A percentile compares a stretch with the other conserved stretches of the same genome.
Evolutionary conservation across 1,140 invertebrate genomes (phyloP).

Genomic region (Trichonephila clavipes): DNA sequence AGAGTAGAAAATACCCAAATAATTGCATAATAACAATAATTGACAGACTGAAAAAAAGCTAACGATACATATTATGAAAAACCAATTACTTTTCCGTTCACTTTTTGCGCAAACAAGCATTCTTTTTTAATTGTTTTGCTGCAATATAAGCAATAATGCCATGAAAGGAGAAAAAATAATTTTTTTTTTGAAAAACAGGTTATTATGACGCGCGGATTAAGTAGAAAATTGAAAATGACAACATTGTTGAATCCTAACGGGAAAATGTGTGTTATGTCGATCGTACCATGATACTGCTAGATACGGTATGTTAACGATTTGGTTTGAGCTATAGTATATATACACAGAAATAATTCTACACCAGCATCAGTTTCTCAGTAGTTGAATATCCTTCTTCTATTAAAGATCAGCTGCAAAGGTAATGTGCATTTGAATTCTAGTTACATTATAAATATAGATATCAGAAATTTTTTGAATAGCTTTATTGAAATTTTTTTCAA

Average conservation of each 20-base stretch:
- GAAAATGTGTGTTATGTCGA: neutral
- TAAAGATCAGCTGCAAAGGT: neutral
- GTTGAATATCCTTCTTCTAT: neutral
- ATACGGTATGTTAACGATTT: neutral
- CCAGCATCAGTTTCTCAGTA: neutral
- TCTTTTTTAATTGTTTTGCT: no score
- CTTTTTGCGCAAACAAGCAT: no score
- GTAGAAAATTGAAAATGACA: slow-evolving; percentile 2
- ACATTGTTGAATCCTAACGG: neutral
- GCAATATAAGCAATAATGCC: no score
- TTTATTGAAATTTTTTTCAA: no score
- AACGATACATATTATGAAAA: no score
- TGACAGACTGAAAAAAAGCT: no score
- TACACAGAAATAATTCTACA: neutral
- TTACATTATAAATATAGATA: no score
- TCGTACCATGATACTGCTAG: neutral
- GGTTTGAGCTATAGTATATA: neutral
- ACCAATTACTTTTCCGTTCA: no score
- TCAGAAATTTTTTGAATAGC: no score
- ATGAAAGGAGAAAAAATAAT: no score
- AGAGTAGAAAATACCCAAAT: no score
- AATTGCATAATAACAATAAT: no score
- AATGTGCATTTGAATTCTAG: neutral
- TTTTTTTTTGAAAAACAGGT: neutral
- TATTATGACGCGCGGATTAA: neutral